Base-by-base conservation (phyloP, 2,888 invertebrate genomes). In the Zaprionus bogoriensis region DNA sequence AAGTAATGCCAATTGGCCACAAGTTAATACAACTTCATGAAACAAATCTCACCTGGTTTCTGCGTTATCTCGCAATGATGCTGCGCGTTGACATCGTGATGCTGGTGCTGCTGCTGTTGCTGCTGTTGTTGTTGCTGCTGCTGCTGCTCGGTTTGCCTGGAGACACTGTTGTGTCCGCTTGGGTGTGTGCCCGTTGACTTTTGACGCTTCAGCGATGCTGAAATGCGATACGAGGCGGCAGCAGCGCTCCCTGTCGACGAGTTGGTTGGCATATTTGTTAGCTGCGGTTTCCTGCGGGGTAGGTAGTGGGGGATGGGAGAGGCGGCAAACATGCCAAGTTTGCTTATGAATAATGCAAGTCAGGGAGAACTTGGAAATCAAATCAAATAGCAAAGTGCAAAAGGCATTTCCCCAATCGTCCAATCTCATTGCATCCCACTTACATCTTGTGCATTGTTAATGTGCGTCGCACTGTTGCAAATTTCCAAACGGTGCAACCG, bases 401-500 rank as follows among this genome's bases (percentile, higher is more conserved):
- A 22, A 19, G 30, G 4, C 42, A 19, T 6, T 39, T 12, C 12
- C 41, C 41, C 41, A 46, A 46, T 55, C 6, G 45, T 1, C 22
- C 19, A n/a, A 22, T 14, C 22, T 3, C 4, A 17, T 5, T 2
- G 32, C 9, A 17, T 22, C 27, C 4, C 22, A 72, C 76, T 84
- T 71, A 90, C 90, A 88, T 87, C 68, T 87, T 91, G 67, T 90
- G 89, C 78, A 88, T 83, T 47, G 90, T 90, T 67, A 92, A 87
- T 14, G 89, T 89, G 3, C 90, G 89, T 19, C 92, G 90, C 4
- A 91, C 90, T 9, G 91, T 90, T 36, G 92, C 93, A 71, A 94
- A 90, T 47, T 92, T 92, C 92, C 93, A 94, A 14, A 97, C 94
- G 2, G 94, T 94, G 19, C 92, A 90, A 61, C 93, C 93, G 44